Conservation (phyloP, 2,888 invertebrate genomes). For the Mesoligia furuncula region DNA sequence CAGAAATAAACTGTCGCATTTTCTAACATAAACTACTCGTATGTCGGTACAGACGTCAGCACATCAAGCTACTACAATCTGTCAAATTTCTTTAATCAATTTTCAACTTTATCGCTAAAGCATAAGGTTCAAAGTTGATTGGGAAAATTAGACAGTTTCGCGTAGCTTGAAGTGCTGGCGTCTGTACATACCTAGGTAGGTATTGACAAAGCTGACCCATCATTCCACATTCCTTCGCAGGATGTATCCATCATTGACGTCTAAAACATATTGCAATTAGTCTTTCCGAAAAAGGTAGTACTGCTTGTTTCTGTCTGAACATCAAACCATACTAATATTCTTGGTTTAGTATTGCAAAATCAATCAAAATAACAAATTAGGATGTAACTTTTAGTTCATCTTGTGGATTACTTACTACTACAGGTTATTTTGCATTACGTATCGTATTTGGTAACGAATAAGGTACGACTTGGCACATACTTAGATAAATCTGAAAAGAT, state of each 20-base stretch:
- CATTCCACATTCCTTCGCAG: constrained; percentile 30
- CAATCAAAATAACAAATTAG: constrained; percentile 3
- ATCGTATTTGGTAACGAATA: not conserved
- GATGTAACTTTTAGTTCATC: not conserved
- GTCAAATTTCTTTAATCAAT: too few relatives aligned
- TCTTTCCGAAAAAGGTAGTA: constrained; percentile 30
- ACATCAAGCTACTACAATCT: too few relatives aligned
- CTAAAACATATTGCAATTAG: constrained; percentile 21
- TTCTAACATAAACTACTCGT: not conserved
- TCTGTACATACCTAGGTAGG: not conserved
- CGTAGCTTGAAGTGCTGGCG: too few relatives aligned
- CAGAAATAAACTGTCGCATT: not conserved
- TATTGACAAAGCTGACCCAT: constrained; percentile 6
- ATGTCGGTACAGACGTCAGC: too few relatives aligned
- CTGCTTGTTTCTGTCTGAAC: constrained; percentile 20
- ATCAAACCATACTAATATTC: not conserved
- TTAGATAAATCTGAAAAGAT: not conserved
- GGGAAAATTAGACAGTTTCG: too few relatives aligned
- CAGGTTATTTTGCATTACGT: not conserved
- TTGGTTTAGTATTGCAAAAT: not conserved
- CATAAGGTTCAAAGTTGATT: too few relatives aligned
- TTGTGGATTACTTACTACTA: not conserved
- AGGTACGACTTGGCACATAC: too few relatives aligned
- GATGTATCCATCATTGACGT: constrained; percentile 11
- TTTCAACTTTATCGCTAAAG: too few relatives aligned